These are phyloP conservation scores for Arrhopalites spinosus DNA, from an alignment of 2,888 invertebrate genomes.

Conservation along the genomic window DNA sequence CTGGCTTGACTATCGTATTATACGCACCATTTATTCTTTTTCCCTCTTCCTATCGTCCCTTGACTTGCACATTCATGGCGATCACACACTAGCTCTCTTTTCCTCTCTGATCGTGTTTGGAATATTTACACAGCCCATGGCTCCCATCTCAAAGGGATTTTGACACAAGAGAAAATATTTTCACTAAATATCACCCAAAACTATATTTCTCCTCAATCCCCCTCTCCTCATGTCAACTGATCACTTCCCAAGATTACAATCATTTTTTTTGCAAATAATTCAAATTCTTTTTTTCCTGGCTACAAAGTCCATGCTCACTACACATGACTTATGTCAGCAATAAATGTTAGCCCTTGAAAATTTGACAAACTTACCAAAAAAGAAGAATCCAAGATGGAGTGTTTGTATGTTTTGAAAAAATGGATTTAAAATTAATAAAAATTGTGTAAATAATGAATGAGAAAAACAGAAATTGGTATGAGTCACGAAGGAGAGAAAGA, in stretches of 20 bases:
- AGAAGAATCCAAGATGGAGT: background rate
- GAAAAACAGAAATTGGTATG: background rate
- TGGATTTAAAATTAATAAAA: background rate
- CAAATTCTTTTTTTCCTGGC: background rate
- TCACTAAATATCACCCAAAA: background rate
- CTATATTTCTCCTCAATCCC: too few species aligned
- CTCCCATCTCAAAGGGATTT: background rate
- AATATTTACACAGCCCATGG: conserved; percentile 2
- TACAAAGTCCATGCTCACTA: too few species aligned
- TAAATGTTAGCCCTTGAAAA: background rate
- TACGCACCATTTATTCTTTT: conserved; percentile 28
- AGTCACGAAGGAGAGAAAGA: background rate
- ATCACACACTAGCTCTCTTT: background rate
- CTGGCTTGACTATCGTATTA: conserved; percentile 25
- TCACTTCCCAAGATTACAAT: too few species aligned
- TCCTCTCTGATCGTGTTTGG: conserved; percentile 26
- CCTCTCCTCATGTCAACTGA: too few species aligned
- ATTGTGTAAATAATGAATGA: background rate
- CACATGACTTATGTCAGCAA: background rate
- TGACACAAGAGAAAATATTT: background rate
- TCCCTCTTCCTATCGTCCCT: background rate
- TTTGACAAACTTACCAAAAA: background rate
- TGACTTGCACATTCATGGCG: background rate
- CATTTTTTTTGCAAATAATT: too few species aligned
- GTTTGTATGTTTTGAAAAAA: too few species aligned